Evolutionary conservation across 2,888 invertebrate species (phyloP).

Genomic region (Gastracanthus pulcherrimus): DNA sequence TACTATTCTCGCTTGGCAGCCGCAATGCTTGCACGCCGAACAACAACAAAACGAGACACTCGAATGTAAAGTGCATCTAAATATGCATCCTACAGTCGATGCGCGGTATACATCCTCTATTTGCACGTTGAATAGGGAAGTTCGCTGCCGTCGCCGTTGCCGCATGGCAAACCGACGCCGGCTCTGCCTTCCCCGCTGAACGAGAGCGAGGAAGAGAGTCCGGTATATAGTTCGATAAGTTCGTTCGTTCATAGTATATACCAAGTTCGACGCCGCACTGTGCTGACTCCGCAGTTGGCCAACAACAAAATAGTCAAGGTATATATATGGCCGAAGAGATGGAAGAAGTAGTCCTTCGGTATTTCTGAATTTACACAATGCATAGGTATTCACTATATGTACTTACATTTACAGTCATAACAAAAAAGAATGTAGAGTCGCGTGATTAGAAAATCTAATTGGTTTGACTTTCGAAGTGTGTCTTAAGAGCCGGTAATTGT

Average conservation of each 20-base stretch:
- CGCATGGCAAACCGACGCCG: constrained; percentile 24
- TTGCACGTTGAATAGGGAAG: constrained; percentile 35
- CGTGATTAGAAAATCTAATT: too few species aligned
- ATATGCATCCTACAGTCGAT: constrained; percentile 21
- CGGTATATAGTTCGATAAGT: not conserved
- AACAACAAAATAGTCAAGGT: not conserved
- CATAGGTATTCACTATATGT: too few species aligned
- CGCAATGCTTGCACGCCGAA: not conserved
- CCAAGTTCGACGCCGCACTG: not conserved
- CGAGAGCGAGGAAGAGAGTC: not conserved
- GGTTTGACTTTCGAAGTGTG: too few species aligned
- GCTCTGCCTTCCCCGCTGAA: too few species aligned
- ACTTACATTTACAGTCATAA: too few species aligned
- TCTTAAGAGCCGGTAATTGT: too few species aligned
- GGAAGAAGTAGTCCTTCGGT: too few species aligned
- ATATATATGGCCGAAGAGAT: too few species aligned
- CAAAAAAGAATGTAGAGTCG: too few species aligned
- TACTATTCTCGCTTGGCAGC: not conserved
- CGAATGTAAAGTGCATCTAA: constrained; percentile 36
- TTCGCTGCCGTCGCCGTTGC: too few species aligned
- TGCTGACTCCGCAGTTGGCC: not conserved
- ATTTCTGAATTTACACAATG: too few species aligned
- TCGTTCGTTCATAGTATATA: not conserved
- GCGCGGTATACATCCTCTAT: constrained; percentile 13
- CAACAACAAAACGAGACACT: constrained; percentile 5